Base-by-base conservation (phyloP, 2,113 vertebrate species). In the Sinocyclocheilus anophthalmus region DNA sequence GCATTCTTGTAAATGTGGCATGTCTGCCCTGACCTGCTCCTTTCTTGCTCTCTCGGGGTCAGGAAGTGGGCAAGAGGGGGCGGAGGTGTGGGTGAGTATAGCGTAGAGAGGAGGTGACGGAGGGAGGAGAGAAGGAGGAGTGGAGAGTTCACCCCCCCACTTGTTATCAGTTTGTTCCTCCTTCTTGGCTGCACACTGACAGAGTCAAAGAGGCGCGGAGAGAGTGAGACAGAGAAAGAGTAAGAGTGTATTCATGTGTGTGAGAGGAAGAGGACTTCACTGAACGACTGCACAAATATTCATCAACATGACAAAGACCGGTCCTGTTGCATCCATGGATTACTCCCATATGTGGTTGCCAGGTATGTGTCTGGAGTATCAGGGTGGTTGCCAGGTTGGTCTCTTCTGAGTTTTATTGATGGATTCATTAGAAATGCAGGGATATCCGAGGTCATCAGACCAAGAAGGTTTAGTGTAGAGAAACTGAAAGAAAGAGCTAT, bases 281-380 rank as follows among this genome's bases (percentile, higher is more conserved):
- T 76, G 65, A 85, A 63, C 83, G 42, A 76, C 39, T 63, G 57
- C 81, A 77, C 61, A 24, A 77, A 76, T 39, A 86, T 80, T 88
- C 83, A 90, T 89, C 90, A 84, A 92, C 87, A 94, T 94, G 93
- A 94, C 89, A 89, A 93, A 93, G 90, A 92, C 92, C 77, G 91
- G 90, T 87, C 92, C 93, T 67, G 85, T 94, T 90, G 92, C 93
- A 87, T 91, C 93, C 55, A 93, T 94, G 94, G 94, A 95, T 92
- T 94, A 93, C 91, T 91, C 89, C 89, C 93, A 88, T 91, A 90
- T 95, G 94, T 95, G 94, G 94, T 93, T 94, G 89, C 93, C 94
- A 95, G 94, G 94, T 95, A 92, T 92, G 94, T 94, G 88, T 87
- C 88, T 85, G 42, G 22, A 10, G 9, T 11, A 45, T 10, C 42